Conservation (phyloP, 2,888 invertebrate species). For the Hyposoter didymator region DNA sequence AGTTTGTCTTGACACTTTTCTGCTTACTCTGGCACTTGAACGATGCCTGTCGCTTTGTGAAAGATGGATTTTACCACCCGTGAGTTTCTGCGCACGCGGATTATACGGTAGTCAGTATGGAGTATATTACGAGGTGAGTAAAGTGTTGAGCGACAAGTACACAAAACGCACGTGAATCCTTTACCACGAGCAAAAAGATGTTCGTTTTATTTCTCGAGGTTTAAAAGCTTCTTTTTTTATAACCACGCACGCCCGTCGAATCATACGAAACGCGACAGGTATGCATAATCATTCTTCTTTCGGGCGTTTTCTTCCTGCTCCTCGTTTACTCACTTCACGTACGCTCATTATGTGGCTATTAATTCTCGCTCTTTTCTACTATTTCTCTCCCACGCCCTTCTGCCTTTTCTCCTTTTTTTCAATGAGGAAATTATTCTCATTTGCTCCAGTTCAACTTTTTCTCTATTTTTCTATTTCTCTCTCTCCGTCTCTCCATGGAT, state of each 20-base stretch:
- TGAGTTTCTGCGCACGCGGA: conserved; percentile 30
- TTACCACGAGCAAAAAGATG: not conserved
- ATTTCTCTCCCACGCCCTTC: not conserved
- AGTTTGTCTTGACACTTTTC: not conserved
- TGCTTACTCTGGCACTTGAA: conserved; percentile 12
- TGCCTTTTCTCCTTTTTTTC: not conserved
- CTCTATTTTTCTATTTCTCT: conserved; percentile 14
- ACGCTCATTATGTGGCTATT: not conserved
- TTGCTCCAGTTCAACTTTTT: not conserved
- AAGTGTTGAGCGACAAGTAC: conserved; percentile 39
- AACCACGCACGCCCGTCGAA: conserved; percentile 28
- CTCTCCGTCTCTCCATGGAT: conserved; percentile 24
- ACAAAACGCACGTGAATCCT: conserved; percentile 27
- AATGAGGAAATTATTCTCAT: not conserved
- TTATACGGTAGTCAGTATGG: conserved; percentile 35
- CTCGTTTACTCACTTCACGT: conserved; percentile 7
- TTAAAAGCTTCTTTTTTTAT: conserved; percentile 25
- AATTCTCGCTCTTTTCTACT: not conserved
- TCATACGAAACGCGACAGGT: conserved; percentile 12
- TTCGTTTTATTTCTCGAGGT: conserved; percentile 10
- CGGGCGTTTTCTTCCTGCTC: conserved; percentile 5
- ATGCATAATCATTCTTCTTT: conserved; percentile 47
- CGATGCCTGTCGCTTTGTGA: not conserved
- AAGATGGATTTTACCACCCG: conserved; percentile 39
- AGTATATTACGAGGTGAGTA: conserved; percentile 45